Base-by-base conservation (phyloP, 2,797 vertebrate species). In the Poecilia gillii region DNA sequence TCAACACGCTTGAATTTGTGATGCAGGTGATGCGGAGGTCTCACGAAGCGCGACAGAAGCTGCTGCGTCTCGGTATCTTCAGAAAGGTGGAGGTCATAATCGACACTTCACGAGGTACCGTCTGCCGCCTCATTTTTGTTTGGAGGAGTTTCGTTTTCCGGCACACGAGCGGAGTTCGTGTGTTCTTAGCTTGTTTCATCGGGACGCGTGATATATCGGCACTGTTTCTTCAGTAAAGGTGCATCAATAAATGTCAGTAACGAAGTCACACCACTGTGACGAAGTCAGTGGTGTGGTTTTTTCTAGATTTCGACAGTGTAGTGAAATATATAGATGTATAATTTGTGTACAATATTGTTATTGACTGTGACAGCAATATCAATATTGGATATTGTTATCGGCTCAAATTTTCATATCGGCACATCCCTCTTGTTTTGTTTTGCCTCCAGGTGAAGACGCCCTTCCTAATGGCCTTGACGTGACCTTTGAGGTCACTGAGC, bases 381-480 rank as follows among this genome's bases (percentile, higher is more conserved):
- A 53, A 53, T 53, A 53, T 53, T 23, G 1, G 20, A 53, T 53
- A 53, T 53, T 51, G 20, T 23, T 53, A 53, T 53, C 2, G 23
- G 23, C 49, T 23, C 49, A 25, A 23, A 25, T 53, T 53, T 25
- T 53, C 49, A 25, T 25, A 25, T 53, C 7, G 7, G 23, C 25
- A 7, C 49, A 25, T 25, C 49, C 49, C 23, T 53, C 74, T 7
- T 74, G 3, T 36, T 16, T 59, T 39, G 6, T 75, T 6, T 53
- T 53, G 25, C 81, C 25, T 76, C 18, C n/a, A 99, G 98, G 98
- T 77, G 96, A 96, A 0, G 96, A 96, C n/a, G 98, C 99, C 1
- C 96, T 99, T 84, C 97, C 98, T 0, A 99, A 99, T 0, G 99
- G 99, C 51, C 93, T 99, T 23, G 99, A 99, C 4, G 97, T 99